Evolutionary conservation across 2,797 vertebrate genomes (phyloP).

Genomic region (Clamator glandarius): DNA sequence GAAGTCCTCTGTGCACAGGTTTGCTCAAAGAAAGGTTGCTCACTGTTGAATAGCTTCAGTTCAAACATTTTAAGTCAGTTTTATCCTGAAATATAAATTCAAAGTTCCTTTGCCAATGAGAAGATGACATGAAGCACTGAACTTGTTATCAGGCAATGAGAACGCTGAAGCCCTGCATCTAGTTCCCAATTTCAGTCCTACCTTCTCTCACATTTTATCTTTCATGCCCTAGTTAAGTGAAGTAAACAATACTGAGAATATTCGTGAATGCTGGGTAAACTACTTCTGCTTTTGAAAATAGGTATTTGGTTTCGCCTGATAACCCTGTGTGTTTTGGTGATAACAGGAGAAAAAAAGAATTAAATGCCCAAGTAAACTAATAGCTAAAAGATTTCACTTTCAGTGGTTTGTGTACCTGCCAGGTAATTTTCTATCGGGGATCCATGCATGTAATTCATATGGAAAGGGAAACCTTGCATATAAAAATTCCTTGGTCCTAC

Average conservation of each 20-base stretch:
- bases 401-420: not conserved
- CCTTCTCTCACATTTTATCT: not conserved
- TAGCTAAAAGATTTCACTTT: not conserved
- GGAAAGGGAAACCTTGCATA: not conserved
- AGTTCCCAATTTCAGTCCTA: not conserved
- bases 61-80: not conserved
- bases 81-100: conserved; percentile 2
- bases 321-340: not conserved
- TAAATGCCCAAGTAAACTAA: not conserved
- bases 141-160: conserved; percentile 3
- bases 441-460: not conserved
- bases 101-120: not conserved
- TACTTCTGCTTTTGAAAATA: not conserved
- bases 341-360: not conserved
- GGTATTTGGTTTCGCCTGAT: not conserved
- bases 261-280: not conserved
- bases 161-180: not conserved
- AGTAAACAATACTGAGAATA: not conserved
- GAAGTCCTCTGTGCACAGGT: not conserved
- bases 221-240: conserved; percentile 1
- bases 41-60: not conserved
- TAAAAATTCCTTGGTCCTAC: not conserved
- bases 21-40: not conserved
- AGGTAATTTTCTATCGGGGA: not conserved
- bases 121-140: not conserved